Evolutionary conservation across 2,797 vertebrate genomes (phyloP).

Genomic region (Sternarchorhynchus goeldii): DNA sequence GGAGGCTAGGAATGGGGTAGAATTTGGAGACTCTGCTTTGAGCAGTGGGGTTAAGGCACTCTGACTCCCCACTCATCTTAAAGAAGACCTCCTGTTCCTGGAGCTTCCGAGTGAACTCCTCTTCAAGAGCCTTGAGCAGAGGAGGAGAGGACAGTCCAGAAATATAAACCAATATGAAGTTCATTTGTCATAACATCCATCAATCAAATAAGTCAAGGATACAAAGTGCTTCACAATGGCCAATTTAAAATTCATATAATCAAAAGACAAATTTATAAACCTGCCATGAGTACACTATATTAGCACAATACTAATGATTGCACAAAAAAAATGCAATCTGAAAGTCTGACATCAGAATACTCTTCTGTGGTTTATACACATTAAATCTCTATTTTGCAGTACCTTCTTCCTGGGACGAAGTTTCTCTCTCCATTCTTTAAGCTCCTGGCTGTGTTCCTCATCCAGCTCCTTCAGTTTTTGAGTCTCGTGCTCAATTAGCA

Average conservation of each 20-base stretch:
- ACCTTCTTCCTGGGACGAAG: slow-evolving; percentile 96
- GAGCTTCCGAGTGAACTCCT: slow-evolving; percentile 95
- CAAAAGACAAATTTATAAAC: too few species aligned
- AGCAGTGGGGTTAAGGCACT: slow-evolving; percentile 97
- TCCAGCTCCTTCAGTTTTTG: slow-evolving; percentile 97
- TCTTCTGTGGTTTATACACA: too few species aligned
- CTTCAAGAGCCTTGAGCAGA: slow-evolving; percentile 86
- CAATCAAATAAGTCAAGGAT: too few species aligned
- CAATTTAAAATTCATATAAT: too few species aligned
- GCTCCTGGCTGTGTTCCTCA: slow-evolving; percentile 91
- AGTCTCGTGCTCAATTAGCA: slow-evolving; percentile 96
- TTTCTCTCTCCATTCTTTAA: slow-evolving; percentile 96
- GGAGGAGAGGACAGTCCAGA: slow-evolving; percentile 24
- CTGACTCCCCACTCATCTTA: slow-evolving; percentile 97
- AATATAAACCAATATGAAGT: slow-evolving; percentile 9
- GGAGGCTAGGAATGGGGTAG: slow-evolving; percentile 93
- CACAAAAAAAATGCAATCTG: too few species aligned
- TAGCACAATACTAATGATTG: too few species aligned
- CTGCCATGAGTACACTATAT: too few species aligned
- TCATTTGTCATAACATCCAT: too few species aligned
- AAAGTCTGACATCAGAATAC: too few species aligned
- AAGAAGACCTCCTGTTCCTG: slow-evolving; percentile 99
- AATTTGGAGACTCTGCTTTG: slow-evolving; percentile 98
- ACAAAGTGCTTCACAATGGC: too few species aligned
- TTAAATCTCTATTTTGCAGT: background rate